Conservation (phyloP, 2,888 invertebrate genomes). For the Rhopalosiphum nymphaeae region DNA sequence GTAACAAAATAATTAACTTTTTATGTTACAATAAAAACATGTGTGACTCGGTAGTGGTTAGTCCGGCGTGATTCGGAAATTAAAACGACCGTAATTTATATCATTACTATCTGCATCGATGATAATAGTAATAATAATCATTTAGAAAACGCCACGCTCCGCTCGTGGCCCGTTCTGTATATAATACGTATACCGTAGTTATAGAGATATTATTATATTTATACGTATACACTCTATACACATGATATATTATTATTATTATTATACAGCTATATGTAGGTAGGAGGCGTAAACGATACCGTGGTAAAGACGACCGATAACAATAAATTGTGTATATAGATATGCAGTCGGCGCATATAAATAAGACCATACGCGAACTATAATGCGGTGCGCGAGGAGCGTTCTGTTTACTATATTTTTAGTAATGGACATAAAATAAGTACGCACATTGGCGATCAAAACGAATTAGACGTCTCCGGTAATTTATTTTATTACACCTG, state of each 20-base stretch:
- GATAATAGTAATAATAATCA: background rate
- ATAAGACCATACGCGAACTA: background rate
- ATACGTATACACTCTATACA: background rate
- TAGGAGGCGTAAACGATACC: conserved; percentile 39
- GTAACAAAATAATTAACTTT: conserved; percentile 31
- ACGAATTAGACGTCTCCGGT: background rate
- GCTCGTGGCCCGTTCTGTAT: background rate
- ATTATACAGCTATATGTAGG: background rate
- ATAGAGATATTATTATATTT: conserved; percentile 4
- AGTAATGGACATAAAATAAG: conserved; percentile 19
- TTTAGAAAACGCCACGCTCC: background rate
- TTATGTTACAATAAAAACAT: conserved; percentile 11
- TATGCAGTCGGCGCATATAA: background rate
- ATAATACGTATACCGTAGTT: background rate
- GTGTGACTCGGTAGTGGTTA: background rate
- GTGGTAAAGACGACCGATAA: conserved; percentile 23
- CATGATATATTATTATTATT: background rate
- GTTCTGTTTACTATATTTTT: conserved; percentile 17
- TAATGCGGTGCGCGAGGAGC: background rate
- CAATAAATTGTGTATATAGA: conserved; percentile 32
- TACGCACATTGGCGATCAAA: background rate
- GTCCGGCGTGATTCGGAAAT: background rate
- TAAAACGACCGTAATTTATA: conserved; percentile 15
- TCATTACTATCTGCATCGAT: background rate
- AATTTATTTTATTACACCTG: conserved; percentile 20